These are phyloP conservation scores for Drosophila azteca DNA, from an alignment of 1,140 invertebrate genomes.

Conservation along the genomic window DNA sequence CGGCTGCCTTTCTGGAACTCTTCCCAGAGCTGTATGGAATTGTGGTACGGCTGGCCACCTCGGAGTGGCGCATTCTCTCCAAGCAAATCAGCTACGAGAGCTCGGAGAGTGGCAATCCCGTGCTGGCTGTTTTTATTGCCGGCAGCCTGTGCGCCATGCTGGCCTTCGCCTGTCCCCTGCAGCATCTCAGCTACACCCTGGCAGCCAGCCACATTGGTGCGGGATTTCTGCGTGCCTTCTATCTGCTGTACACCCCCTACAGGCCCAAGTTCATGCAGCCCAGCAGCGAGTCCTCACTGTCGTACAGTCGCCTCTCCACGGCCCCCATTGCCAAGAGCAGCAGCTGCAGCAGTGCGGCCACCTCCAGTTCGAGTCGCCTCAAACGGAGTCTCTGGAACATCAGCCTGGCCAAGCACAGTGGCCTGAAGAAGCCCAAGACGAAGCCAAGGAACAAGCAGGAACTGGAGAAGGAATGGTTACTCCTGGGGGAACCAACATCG, in stretches of 20 bases:
- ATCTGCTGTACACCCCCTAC: slow-evolving; percentile 72
- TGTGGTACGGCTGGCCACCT: slow-evolving; percentile 86
- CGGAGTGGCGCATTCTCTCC: slow-evolving; percentile 87
- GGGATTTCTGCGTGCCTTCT: slow-evolving; percentile 70
- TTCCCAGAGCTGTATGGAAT: slow-evolving; percentile 86
- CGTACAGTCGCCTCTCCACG: slow-evolving; percentile 77
- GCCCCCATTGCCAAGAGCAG: slow-evolving; percentile 65
- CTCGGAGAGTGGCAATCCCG: slow-evolving; percentile 87
- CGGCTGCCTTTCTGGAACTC: slow-evolving; percentile 86
- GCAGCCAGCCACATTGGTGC: slow-evolving; percentile 74
- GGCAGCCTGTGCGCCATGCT: slow-evolving; percentile 87
- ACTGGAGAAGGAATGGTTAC: slow-evolving; percentile 81
- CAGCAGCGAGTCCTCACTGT: slow-evolving; percentile 71
- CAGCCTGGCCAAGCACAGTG: slow-evolving; percentile 62
- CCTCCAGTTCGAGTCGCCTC: slow-evolving; percentile 45
- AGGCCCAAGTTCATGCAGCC: slow-evolving; percentile 78
- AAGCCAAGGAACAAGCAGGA: slow-evolving; percentile 74
- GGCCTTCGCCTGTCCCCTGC: slow-evolving; percentile 87
- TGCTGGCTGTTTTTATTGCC: slow-evolving; percentile 87
- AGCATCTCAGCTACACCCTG: slow-evolving; percentile 76
- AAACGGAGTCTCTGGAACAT: slow-evolving; percentile 81
- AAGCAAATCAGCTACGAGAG: slow-evolving; percentile 87
- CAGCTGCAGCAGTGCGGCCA: slow-evolving; percentile 48
- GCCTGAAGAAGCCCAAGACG: slow-evolving; percentile 65
- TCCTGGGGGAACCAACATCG: slow-evolving; percentile 80